Evolutionary conservation across 1,140 invertebrate genomes (phyloP), one percentile per base, ranked within the genome.

Genomic region (Drosophila ercepeae): DNA sequence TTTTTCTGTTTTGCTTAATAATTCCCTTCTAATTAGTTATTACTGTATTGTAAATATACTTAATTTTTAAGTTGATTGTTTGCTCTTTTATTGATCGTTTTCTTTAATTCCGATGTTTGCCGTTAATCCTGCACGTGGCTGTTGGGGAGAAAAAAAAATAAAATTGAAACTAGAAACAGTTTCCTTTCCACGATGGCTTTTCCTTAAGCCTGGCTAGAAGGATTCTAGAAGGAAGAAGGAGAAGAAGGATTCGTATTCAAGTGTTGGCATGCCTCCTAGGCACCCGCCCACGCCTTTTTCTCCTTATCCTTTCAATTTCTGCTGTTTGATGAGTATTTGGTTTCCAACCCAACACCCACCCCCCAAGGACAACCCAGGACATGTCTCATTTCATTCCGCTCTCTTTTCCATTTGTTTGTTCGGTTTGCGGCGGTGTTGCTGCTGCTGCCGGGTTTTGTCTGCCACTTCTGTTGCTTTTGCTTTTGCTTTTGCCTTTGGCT

Each of bases 251-350:
- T 21, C 4, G 21, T 21, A 21, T 21, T 21, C 21, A 21, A 21
- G 21, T 21, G 21, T 21, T 21, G 21, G 2, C 21, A 21, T n/a
- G n/a, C 21, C 21, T 23, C 21, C 21, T 1, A 23, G 21, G 5
- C 21, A 3, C 21, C 3, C 3, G 21, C 21, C 21, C 21, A 23
- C 21, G n/a, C n/a, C n/a, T n/a, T n/a, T n/a, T n/a, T n/a, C n/a
- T 23, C 23, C 27, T 8, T 8, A 64, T 73, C 69, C 34, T 50
- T 55, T 39, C 36, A 36, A 39, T 27, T 54, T 44, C 27, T 29
- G 14, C 27, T 74, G 52, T 75, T 74, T 75, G 52, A 21, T 49
- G 18, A 29, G 70, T 75, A 74, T 75, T 67, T 13, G 27, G 54
- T 75, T 75, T 74, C 67, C 59, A 42, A 9, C 6, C 18, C 36